These are phyloP conservation scores for Synergus japonicus DNA, from an alignment of 2,888 invertebrate genomes.

Conservation along the genomic window DNA sequence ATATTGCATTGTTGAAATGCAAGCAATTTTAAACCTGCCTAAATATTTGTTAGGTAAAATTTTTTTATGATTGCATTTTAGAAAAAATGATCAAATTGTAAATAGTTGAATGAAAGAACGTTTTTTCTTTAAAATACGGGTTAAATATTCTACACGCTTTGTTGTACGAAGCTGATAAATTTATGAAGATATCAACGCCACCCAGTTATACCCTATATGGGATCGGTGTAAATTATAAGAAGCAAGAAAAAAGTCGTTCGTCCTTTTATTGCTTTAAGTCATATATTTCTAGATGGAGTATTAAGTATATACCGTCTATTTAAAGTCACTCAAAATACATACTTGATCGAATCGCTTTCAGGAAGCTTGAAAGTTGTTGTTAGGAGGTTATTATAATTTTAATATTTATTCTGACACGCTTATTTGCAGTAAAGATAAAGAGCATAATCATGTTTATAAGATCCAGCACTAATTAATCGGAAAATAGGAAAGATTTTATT, in stretches of 20 bases:
- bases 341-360: background rate
- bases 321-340: background rate
- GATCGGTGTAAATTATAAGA: background rate
- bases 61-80: background rate
- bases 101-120: background rate
- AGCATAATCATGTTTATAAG: background rate
- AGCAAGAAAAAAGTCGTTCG: background rate
- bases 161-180: background rate
- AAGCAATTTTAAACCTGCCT: background rate
- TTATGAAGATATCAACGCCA: background rate
- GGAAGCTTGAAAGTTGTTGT: background rate
- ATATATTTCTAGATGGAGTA: background rate
- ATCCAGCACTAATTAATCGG: background rate
- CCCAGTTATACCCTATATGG: background rate
- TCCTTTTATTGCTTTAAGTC: constrained; percentile 8
- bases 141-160: background rate
- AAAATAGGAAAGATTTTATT: background rate
- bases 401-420: background rate
- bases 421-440: background rate
- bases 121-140: background rate
- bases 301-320: background rate
- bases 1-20: background rate
- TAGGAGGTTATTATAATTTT: background rate
- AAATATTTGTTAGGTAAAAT: background rate
- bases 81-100: constrained; percentile 4